Conservation (phyloP, 2,888 invertebrate genomes). For the Spodoptera littoralis region DNA sequence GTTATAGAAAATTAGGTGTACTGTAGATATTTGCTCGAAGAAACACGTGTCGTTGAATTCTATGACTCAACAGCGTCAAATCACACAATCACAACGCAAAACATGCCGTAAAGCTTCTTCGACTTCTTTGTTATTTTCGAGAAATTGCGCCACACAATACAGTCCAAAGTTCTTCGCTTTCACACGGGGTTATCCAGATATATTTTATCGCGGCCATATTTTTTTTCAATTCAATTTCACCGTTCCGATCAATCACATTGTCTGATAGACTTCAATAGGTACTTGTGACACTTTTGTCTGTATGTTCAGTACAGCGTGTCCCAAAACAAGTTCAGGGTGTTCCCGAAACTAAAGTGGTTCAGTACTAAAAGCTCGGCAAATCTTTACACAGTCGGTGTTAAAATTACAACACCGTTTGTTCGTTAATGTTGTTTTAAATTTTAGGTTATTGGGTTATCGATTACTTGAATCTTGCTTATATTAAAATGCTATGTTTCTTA, state of each 20-base stretch:
- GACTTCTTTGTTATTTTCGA: neutral
- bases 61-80: no score
- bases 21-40: no score
- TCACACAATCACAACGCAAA: no score
- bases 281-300: slow-evolving; percentile 25
- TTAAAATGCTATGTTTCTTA: no score
- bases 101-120: neutral
- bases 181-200: neutral
- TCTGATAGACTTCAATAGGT: slow-evolving; percentile 21
- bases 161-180: neutral
- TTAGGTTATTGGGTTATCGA: no score
- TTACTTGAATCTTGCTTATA: no score
- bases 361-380: slow-evolving; percentile 3
- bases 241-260: slow-evolving; percentile 37
- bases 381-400: neutral
- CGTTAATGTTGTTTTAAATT: no score
- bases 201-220: slow-evolving; percentile 12
- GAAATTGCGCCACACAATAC: slow-evolving; percentile 9
- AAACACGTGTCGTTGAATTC: no score
- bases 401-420: no score
- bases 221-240: slow-evolving; percentile 30
- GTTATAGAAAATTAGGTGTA: no score
- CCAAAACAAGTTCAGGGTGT: slow-evolving; percentile 3
- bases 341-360: slow-evolving; percentile 5
- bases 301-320: slow-evolving; percentile 14